A percentile compares a stretch with the other conserved stretches of the same genome.
Conservation (phyloP, 2,797 vertebrate species). For the Odontamblyopus lacepedii region DNA sequence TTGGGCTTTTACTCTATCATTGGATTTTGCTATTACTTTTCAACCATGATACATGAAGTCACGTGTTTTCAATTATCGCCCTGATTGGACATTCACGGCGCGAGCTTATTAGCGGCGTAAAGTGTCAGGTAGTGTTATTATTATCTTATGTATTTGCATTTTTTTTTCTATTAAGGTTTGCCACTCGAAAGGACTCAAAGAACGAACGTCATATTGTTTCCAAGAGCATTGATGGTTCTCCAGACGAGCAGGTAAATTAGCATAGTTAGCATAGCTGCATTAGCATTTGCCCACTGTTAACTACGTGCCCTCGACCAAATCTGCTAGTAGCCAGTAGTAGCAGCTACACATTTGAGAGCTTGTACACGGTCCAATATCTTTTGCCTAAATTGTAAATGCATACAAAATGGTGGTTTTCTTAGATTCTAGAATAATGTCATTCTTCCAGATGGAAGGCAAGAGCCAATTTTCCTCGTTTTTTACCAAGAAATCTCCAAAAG, state of each 20-base stretch:
- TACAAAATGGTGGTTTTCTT: neutral
- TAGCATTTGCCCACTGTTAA: neutral
- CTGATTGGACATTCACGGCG: neutral
- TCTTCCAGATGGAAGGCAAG: too few relatives aligned
- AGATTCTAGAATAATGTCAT: too few relatives aligned
- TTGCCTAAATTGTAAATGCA: neutral
- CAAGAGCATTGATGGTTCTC: neutral
- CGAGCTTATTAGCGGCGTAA: neutral
- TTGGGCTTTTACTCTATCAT: too few relatives aligned
- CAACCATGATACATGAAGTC: neutral
- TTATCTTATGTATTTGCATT: neutral
- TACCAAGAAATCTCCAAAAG: too few relatives aligned
- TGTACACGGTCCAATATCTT: neutral
- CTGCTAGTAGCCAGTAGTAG: neutral
- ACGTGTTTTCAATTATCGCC: neutral
- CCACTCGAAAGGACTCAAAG: neutral
- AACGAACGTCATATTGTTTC: neutral
- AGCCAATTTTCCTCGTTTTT: too few relatives aligned
- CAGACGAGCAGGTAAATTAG: neutral
- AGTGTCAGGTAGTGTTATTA: neutral
- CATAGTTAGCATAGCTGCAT: conserved; percentile 1
- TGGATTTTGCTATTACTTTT: too few relatives aligned
- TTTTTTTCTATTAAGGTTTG: neutral
- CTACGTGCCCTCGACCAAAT: neutral
- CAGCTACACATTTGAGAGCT: neutral